Evolutionary conservation across 2,888 invertebrate genomes (phyloP), one percentile per base, ranked within the genome.

Genomic region (Drosophila mimica): DNA sequence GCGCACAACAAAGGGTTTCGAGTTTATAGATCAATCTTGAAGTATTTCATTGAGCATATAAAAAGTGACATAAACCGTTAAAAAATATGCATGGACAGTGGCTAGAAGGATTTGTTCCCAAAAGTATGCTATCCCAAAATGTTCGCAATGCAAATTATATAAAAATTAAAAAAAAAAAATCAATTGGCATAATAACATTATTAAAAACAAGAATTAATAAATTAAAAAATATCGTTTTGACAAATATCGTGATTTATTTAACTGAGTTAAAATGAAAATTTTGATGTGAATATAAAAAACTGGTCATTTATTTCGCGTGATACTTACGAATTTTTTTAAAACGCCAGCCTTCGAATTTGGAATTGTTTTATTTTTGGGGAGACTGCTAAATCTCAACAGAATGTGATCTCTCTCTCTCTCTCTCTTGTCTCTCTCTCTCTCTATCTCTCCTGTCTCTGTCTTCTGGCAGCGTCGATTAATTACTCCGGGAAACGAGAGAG

Each of bases 391-490:
- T 46, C 25, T 25, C 46, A 46, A 25, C 46, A 25, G 25, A 46
- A 46, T 25, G 46, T 13, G 15, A 46, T 15, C 20, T 25, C 28
- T 4, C 15, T 51, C 31, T 52, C 31, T 56, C 40, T 46, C 25
- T 66, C 66, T 56, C 61, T 59, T 53, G 40, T 46, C 28, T 68
- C 64, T 56, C 59, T 54, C 31, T 52, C 62, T 31, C 13, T 31
- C 6, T 54, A 33, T 30, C 13, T 43, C 36, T 28, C 4, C 28
- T 11, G 17, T 17, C 5, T 3, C 4, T 11, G 4, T 34, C 8
- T 20, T 13, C 63, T 65, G 83, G 62, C 82, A 70, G 63, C 71
- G 82, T 72, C 86, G 88, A 87, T 87, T 87, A 89, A 87, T 87
- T 87, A 88, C 90, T 73, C 76, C 40, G 54, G 74, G 72, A 31